Percentiles rank a stretch among this genome's conserved stretches.
Conservation (phyloP, 2,888 invertebrate species). For the Drosophila meridiana region DNA sequence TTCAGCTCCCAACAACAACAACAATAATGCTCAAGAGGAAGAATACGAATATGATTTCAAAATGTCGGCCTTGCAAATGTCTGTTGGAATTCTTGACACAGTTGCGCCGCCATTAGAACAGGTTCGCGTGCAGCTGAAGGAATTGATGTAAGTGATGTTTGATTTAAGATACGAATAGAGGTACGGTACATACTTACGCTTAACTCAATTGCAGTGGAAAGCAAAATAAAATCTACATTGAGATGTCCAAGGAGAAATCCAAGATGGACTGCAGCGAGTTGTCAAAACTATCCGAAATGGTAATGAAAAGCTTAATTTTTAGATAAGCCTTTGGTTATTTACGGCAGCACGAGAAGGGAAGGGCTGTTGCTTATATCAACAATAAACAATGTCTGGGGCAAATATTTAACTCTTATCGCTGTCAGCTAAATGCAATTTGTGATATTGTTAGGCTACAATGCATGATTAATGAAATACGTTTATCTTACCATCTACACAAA, state of each 20-base stretch:
- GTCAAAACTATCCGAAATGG: slow-evolving; percentile 81
- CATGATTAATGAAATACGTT: slow-evolving; percentile 3
- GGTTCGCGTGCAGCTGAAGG: slow-evolving; percentile 80
- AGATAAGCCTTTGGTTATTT: background rate
- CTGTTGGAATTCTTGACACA: slow-evolving; percentile 78
- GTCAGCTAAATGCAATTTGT: slow-evolving; percentile 15
- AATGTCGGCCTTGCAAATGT: slow-evolving; percentile 74
- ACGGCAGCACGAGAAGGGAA: background rate
- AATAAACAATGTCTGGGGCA: slow-evolving; percentile 17
- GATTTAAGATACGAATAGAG: background rate
- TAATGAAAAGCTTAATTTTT: slow-evolving; percentile 20
- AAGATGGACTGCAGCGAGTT: slow-evolving; percentile 82
- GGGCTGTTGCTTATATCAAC: background rate
- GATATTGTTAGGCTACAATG: slow-evolving; percentile 6
- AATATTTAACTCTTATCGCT: slow-evolving; percentile 28
- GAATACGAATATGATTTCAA: slow-evolving; percentile 41
- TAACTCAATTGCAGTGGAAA: slow-evolving; percentile 70
- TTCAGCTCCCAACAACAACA: slow-evolving; percentile 19
- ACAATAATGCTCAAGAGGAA: slow-evolving; percentile 2
- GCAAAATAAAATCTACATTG: slow-evolving; percentile 84
- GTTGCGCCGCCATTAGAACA: slow-evolving; percentile 79
- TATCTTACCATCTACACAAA: slow-evolving; percentile 23
- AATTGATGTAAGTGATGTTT: slow-evolving; percentile 74
- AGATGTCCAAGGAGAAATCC: slow-evolving; percentile 83
- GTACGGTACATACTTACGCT: background rate